These are phyloP conservation scores for Neosilurus mollespiculum DNA, from an alignment of 2,797 vertebrate species.

Conservation along the genomic window DNA sequence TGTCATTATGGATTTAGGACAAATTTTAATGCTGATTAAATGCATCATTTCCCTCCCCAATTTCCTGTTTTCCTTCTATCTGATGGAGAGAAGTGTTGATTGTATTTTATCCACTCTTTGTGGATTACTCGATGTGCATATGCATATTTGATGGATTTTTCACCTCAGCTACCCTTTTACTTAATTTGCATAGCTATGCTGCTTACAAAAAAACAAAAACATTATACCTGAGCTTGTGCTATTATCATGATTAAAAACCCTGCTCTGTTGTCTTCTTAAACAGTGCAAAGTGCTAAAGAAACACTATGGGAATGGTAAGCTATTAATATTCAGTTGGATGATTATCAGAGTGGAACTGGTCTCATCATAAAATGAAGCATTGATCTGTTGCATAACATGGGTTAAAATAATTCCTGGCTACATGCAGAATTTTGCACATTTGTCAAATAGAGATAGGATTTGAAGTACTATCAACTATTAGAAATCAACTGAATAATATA, in stretches of 20 bases:
- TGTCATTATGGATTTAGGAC: conserved; percentile 21
- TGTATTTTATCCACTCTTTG: not conserved
- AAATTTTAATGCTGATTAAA: conserved; percentile 8
- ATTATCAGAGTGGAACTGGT: not conserved
- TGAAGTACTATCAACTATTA: not conserved
- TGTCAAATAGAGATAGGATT: not conserved
- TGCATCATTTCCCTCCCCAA: not conserved
- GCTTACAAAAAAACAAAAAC: not conserved
- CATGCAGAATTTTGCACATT: not conserved
- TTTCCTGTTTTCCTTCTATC: conserved; percentile 6
- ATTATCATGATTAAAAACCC: not conserved
- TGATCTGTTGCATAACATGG: not conserved
- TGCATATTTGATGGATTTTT: conserved; percentile 1
- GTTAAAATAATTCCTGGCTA: not conserved
- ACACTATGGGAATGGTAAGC: not conserved
- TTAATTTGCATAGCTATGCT: not conserved
- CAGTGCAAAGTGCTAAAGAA: not conserved
- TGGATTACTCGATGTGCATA: conserved; percentile 2
- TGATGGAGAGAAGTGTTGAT: not conserved
- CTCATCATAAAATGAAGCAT: not conserved
- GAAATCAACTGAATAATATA: not conserved
- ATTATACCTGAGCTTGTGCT: not conserved
- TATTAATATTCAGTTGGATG: not conserved
- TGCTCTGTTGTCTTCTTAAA: not conserved
- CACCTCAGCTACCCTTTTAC: not conserved